Conservation (phyloP, 2,888 invertebrate species). For the Cephus spinipes region DNA sequence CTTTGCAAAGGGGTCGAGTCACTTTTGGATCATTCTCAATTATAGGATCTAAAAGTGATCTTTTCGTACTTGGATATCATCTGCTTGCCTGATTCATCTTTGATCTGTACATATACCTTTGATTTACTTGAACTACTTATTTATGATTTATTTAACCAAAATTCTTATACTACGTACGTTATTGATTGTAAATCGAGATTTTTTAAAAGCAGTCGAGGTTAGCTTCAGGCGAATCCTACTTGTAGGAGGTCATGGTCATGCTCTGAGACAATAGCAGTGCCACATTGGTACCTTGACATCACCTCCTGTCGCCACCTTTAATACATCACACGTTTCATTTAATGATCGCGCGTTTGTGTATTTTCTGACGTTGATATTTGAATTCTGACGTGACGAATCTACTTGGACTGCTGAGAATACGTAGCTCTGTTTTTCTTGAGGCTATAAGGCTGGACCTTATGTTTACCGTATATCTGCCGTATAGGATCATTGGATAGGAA, state of each 20-base stretch:
- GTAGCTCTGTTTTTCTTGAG: not conserved
- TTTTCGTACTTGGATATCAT: not conserved
- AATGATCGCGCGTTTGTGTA: not conserved
- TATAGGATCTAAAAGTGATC: not conserved
- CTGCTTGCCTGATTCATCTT: not conserved
- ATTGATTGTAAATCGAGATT: not conserved
- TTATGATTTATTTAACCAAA: too few relatives aligned
- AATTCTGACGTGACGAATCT: not conserved
- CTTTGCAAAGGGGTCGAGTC: not conserved
- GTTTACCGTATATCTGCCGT: not conserved
- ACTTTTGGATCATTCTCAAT: not conserved
- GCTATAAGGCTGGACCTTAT: not conserved
- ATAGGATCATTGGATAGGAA: not conserved
- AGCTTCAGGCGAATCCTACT: not conserved
- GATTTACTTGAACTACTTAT: too few relatives aligned
- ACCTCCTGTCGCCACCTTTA: not conserved
- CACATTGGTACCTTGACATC: conserved; percentile 20
- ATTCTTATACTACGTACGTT: not conserved
- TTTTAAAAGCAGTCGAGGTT: conserved; percentile 3
- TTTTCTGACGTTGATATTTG: not conserved
- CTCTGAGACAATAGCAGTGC: conserved; percentile 19
- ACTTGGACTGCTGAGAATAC: not conserved
- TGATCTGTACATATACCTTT: not conserved
- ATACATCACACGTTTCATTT: not conserved
- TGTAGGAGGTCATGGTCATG: conserved; percentile 19